Evolutionary conservation across 2,888 invertebrate genomes (phyloP), one percentile per base, ranked within the genome.

Genomic region (Parnassius smintheus): DNA sequence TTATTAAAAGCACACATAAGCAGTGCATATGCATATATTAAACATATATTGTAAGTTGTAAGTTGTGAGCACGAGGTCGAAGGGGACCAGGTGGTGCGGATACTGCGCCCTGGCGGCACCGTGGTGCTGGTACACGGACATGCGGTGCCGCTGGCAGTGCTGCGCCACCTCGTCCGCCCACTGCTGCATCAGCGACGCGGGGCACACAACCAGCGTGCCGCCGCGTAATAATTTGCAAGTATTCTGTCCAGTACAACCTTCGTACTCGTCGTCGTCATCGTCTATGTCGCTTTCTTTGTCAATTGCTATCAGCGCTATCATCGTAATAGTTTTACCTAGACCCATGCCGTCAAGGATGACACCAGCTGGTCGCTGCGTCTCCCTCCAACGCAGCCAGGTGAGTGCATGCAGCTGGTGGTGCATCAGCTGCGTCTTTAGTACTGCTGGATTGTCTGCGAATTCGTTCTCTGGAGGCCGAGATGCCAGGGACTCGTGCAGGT

Each of bases 311-410:
- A 97, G 83, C 0, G 96, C 93, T 69, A 97, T 95, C 95, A 97
- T 96, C 0, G 96, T 96, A 42, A 97, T 85, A 0, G 97, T 97
- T 85, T 97, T 97, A 0, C 96, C 96, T 3, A 96, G 86, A 55
- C 96, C 96, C 96, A 96, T 96, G 80, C 96, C 96, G 78, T 96
- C 96, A 61, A 98, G 92, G 70, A 98, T 96, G 12, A 98, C 98
- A 1, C 98, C 98, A 46, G 94, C 86, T 0, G 97, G 96, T 59
- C 94, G 95, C 81, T 97, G 96, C n/a, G 91, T 91, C 87, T 99
- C 99, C 22, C 98, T 88, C 98, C 98, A 98, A 22, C 92, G 76
- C 74, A 99, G 90, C 98, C 98, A 99, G 11, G 95, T 94, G 0
- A 99, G 86, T 0, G 97, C 98, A 74, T 96, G 95, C 68, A 94